A percentile compares a stretch with the other conserved stretches of the same genome.
These are phyloP conservation scores for Atractosteus spatula DNA, from an alignment of 2,113 vertebrate genomes.

Conservation along the genomic window DNA sequence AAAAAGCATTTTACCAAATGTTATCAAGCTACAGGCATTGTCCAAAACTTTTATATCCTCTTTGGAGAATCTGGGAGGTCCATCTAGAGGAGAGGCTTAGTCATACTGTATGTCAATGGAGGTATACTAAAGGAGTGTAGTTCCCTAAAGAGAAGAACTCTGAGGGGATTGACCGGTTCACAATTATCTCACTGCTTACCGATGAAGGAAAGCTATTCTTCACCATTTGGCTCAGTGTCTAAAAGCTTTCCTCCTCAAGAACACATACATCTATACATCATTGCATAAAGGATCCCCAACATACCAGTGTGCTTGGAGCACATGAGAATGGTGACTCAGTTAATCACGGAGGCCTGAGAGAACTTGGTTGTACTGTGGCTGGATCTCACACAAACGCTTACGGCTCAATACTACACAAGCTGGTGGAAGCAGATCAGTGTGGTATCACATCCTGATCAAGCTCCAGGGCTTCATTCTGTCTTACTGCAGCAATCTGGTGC, in stretches of 20 bases:
- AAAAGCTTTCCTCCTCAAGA: background rate
- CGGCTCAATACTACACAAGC: slow-evolving; percentile 1
- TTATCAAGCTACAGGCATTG: too few relatives aligned
- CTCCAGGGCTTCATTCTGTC: background rate
- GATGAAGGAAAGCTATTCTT: slow-evolving; percentile 6
- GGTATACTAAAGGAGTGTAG: background rate
- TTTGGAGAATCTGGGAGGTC: too few relatives aligned
- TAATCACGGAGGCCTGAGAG: background rate
- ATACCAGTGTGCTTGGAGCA: slow-evolving; percentile 5
- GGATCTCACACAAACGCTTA: background rate
- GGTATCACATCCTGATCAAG: background rate
- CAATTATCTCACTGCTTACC: slow-evolving; percentile 3
- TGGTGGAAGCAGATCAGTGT: slow-evolving; percentile 6
- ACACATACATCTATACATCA: background rate
- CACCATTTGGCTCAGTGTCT: background rate
- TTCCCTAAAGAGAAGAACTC: slow-evolving; percentile 2
- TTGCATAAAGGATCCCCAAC: slow-evolving; percentile 9
- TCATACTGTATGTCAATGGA: background rate
- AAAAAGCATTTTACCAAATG: too few relatives aligned
- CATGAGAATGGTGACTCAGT: background rate
- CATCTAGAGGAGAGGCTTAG: too few relatives aligned
- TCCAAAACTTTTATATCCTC: too few relatives aligned
- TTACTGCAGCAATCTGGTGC: background rate
- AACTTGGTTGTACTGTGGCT: background rate
- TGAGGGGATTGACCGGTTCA: background rate